A percentile compares a stretch with the other conserved stretches of the same genome.
phyloP scores from a whole-genome alignment of 2,797 vertebrate species.

The Bovichtus diacanthus region DNA sequence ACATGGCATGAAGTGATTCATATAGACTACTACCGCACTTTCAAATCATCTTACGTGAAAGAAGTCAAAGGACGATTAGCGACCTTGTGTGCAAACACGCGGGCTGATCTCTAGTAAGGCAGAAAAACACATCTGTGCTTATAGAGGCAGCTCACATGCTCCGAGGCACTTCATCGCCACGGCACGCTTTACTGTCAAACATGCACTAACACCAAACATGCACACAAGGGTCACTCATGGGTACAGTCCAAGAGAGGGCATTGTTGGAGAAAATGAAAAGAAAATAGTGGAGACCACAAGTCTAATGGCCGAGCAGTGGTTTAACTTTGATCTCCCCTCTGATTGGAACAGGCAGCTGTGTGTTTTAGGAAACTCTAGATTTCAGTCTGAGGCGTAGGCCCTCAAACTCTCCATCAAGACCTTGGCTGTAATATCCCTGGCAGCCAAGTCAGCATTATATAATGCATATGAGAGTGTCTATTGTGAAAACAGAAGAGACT shows the following conservation, averaged over 20 bases:
- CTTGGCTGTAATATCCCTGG: constrained; percentile 72
- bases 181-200: constrained; percentile 43
- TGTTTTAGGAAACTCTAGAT: constrained; percentile 74
- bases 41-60: constrained; percentile 44
- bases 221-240: constrained; percentile 29
- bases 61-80: constrained; percentile 66
- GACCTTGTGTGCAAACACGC: constrained; percentile 52
- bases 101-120: constrained; percentile 19
- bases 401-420: constrained; percentile 68
- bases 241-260: constrained; percentile 12
- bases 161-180: constrained; percentile 21
- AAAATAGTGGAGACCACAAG: constrained; percentile 44
- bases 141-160: constrained; percentile 35
- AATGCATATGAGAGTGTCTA: constrained; percentile 71
- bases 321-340: constrained; percentile 58
- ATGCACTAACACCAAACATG: constrained; percentile 28
- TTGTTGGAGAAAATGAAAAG: constrained; percentile 59
- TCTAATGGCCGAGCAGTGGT: constrained; percentile 24
- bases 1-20: constrained; percentile 61
- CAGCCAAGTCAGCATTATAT: constrained; percentile 73
- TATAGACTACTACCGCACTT: constrained; percentile 35
- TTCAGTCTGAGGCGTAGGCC: constrained; percentile 66
- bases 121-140: constrained; percentile 43
- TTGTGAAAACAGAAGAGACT: constrained; percentile 65
- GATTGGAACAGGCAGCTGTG: constrained; percentile 59